Percentiles rank a stretch among this genome's conserved stretches.
phyloP scores from a whole-genome alignment of 2,797 vertebrate species.

The Clarias platycephalus region DNA sequence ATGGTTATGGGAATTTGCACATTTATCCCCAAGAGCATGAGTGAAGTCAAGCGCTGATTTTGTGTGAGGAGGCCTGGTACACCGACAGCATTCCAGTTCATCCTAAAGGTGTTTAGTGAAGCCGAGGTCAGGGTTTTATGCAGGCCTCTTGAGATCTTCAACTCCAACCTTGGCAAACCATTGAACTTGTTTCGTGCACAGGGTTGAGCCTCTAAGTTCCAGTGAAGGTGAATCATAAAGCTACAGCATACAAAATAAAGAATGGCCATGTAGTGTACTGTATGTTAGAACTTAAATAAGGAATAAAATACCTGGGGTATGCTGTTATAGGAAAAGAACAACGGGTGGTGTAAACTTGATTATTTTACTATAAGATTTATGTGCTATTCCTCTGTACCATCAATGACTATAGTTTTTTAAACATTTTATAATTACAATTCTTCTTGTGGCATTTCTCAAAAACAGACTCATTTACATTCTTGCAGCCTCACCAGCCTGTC shows the following conservation, averaged over 20 bases:
- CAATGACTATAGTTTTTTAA: neutral
- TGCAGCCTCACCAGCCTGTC: neutral
- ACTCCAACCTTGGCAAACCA: neutral
- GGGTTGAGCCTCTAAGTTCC: neutral
- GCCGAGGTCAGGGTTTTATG: neutral
- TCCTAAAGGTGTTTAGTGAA: neutral
- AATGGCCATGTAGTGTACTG: neutral
- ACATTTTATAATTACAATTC: neutral
- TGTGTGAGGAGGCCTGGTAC: neutral
- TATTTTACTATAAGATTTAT: neutral
- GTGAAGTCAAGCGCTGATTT: neutral
- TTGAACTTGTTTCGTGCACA: neutral
- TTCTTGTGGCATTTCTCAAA: neutral
- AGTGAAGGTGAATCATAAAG: neutral
- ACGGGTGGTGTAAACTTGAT: neutral
- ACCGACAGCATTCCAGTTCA: neutral
- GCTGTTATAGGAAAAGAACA: neutral
- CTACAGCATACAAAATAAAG: neutral
- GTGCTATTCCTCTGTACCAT: neutral
- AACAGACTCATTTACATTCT: neutral
- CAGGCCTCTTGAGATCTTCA: neutral
- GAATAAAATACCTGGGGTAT: neutral
- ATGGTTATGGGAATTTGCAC: neutral
- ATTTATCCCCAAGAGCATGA: neutral
- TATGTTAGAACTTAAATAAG: neutral